Conservation (phyloP, 2,888 invertebrate species). For the Aproaerema taeniolella region DNA sequence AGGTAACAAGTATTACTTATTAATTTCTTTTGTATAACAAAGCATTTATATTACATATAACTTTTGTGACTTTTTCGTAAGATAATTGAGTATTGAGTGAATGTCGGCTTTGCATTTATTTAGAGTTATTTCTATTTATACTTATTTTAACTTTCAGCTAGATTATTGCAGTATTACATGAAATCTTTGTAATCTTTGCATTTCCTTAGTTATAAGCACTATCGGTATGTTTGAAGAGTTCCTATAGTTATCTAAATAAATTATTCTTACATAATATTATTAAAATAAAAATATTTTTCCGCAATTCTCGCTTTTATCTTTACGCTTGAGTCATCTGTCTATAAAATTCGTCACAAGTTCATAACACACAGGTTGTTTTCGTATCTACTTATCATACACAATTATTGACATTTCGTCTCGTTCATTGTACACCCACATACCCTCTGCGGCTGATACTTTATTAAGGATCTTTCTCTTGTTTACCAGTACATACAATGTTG, state of each 20-base stretch:
- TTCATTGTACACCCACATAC: no score
- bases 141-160: conserved; percentile 5
- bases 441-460: no score
- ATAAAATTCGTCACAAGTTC: no score
- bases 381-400: no score
- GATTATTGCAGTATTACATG: conserved; percentile 9
- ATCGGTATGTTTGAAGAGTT: conserved; percentile 26
- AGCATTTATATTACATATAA: neutral
- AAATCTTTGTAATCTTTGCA: conserved; percentile 2
- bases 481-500: no score
- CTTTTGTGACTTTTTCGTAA: conserved; percentile 5
- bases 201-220: conserved; percentile 7
- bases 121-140: conserved; percentile 16
- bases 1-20: conserved; percentile 24
- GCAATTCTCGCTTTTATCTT: no score
- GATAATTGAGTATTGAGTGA: conserved; percentile 23
- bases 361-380: no score
- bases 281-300: neutral
- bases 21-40: neutral
- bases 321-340: no score
- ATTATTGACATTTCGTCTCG: no score
- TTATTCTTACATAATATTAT: conserved; percentile 15
- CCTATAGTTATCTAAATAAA: conserved; percentile 30
- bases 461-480: no score
- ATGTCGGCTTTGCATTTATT: conserved; percentile 32